Evolutionary conservation across 2,113 vertebrate genomes (phyloP).

Genomic region (Sylvia atricapilla): DNA sequence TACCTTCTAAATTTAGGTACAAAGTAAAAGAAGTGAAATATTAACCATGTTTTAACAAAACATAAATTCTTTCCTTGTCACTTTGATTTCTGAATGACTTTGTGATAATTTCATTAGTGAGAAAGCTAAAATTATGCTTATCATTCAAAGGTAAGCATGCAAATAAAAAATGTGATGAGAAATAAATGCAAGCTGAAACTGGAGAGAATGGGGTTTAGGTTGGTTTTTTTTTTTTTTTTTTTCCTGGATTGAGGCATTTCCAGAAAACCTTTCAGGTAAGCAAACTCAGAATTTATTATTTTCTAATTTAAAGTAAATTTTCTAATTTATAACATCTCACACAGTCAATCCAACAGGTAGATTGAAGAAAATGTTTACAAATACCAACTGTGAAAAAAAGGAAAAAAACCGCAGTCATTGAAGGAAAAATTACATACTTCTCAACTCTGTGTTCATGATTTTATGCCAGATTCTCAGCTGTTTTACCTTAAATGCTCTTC

Average conservation of each 20-base stretch:
- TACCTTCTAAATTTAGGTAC: slow-evolving; percentile 49
- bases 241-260: neutral
- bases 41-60: slow-evolving; percentile 36
- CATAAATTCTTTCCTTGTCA: neutral
- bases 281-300: neutral
- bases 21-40: slow-evolving; percentile 2
- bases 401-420: neutral
- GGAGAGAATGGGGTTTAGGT: neutral
- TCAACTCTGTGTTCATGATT: neutral
- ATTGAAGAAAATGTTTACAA: neutral
- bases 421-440: neutral
- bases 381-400: neutral
- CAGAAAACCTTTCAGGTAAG: neutral
- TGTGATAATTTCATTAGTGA: slow-evolving; percentile 27
- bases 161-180: slow-evolving; percentile 16
- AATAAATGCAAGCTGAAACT: neutral
- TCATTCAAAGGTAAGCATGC: slow-evolving; percentile 27
- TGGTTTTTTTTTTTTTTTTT: too few species aligned
- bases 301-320: neutral
- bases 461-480: neutral
- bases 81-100: slow-evolving; percentile 52
- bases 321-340: neutral
- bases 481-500: neutral
- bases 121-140: neutral
- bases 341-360: neutral